Percentiles rank a stretch among this genome's conserved stretches.
Conservation (phyloP, 2,797 vertebrate genomes). For the Myoxocephalus aenaeus region DNA sequence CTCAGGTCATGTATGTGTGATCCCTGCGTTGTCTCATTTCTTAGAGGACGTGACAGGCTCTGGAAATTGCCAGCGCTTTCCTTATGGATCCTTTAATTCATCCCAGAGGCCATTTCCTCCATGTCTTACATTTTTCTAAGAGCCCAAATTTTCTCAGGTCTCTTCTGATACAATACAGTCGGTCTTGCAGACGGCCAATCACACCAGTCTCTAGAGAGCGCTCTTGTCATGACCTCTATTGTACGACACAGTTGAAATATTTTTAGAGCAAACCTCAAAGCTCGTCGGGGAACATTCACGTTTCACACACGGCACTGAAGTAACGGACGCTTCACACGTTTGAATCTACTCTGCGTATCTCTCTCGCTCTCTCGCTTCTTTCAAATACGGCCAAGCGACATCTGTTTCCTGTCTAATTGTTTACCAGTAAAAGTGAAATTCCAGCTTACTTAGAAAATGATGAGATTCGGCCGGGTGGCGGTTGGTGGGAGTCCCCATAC, state of each 20-base stretch:
- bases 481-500: slow-evolving; percentile 57
- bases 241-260: slow-evolving; percentile 23
- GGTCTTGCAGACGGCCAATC: neutral
- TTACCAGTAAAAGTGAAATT: slow-evolving; percentile 83
- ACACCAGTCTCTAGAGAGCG: neutral
- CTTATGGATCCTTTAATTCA: slow-evolving; percentile 62
- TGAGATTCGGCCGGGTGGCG: slow-evolving; percentile 49
- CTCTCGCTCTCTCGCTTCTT: slow-evolving; percentile 48
- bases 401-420: slow-evolving; percentile 85
- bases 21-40: slow-evolving; percentile 69
- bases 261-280: slow-evolving; percentile 49
- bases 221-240: slow-evolving; percentile 1
- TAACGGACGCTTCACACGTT: slow-evolving; percentile 31
- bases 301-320: slow-evolving; percentile 45
- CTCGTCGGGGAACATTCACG: slow-evolving; percentile 39
- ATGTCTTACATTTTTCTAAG: slow-evolving; percentile 21
- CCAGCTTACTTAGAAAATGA: slow-evolving; percentile 82
- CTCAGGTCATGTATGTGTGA: slow-evolving; percentile 52
- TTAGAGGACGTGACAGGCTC: slow-evolving; percentile 68
- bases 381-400: slow-evolving; percentile 71
- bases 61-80: slow-evolving; percentile 66
- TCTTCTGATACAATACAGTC: slow-evolving; percentile 17
- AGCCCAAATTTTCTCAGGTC: slow-evolving; percentile 22
- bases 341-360: slow-evolving; percentile 21
- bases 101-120: slow-evolving; percentile 58